Percentiles rank a stretch among this genome's conserved stretches.
These are phyloP conservation scores for Synanthedon vespiformis DNA, from an alignment of 2,888 invertebrate genomes.

Conservation along the genomic window DNA sequence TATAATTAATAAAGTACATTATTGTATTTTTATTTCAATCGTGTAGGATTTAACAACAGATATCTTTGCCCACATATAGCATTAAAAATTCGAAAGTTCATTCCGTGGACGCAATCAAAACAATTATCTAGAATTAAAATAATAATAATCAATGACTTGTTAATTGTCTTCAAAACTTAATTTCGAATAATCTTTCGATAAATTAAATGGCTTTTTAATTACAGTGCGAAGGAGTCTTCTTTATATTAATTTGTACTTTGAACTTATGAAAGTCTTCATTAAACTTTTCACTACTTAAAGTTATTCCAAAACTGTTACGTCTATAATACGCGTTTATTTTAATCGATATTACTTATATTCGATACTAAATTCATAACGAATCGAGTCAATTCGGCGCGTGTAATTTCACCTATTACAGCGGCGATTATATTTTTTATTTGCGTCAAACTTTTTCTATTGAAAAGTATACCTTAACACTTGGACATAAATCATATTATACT, in stretches of 20 bases:
- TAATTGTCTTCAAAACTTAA: slow-evolving; percentile 6
- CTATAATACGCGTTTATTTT: slow-evolving; percentile 51
- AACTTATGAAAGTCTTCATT: slow-evolving; percentile 19
- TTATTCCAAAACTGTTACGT: slow-evolving; percentile 47
- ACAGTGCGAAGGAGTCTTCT: slow-evolving; percentile 41
- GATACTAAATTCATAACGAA: slow-evolving; percentile 50
- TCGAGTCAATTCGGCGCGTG: slow-evolving; percentile 46
- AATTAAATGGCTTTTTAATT: slow-evolving; percentile 51
- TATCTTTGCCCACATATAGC: too few relatives aligned
- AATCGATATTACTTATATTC: slow-evolving; percentile 45
- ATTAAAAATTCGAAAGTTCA: neutral
- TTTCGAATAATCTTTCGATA: slow-evolving; percentile 19
- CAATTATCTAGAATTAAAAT: slow-evolving; percentile 14
- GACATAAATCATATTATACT: slow-evolving; percentile 14
- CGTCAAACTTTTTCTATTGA: slow-evolving; percentile 23
- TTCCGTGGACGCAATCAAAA: slow-evolving; percentile 20
- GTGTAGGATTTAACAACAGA: too few relatives aligned
- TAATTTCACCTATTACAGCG: slow-evolving; percentile 51
- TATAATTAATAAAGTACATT: too few relatives aligned
- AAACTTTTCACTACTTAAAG: slow-evolving; percentile 34
- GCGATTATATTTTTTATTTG: slow-evolving; percentile 46
- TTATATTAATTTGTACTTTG: slow-evolving; percentile 15
- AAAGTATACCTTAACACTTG: slow-evolving; percentile 30
- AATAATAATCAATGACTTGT: neutral
- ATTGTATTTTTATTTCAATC: too few relatives aligned